Base-by-base conservation (phyloP, 1,140 invertebrate species). In the Papilio aristodemus region DNA sequence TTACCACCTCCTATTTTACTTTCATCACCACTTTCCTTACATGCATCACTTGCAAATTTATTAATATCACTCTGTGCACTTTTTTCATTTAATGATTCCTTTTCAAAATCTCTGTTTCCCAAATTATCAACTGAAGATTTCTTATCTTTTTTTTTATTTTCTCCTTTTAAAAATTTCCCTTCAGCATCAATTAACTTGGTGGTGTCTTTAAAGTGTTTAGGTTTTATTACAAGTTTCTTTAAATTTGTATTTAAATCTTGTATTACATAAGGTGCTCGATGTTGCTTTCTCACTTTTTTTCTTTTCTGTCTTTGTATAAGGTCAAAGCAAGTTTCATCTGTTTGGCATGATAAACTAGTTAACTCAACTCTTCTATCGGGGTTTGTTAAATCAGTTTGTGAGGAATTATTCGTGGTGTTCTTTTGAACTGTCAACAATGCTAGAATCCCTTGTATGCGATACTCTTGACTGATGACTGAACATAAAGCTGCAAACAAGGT, bases 381-480 rank as follows among this genome's bases (percentile, higher is more conserved):
- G 57, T 43, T 10, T 4, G 11, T 71, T 38, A 43, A 36, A 37
- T 41, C 37, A 39, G 39, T 74, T 43, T 77, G 76, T 11, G 10
- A 66, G 13, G 64, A 46, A 11, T 36, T 22, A 4, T 41, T 32
- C 17, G 41, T 32, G 2, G 4, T 64, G 4, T 54, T 66, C 8
- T 76, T 72, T 6, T 68, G 50, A 3, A 66, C 46, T 3, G 75
- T 81, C n/a, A 89, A 41, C 13, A 89, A 58, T 0, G 85, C 71
- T 32, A 87, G 38, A 25, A 89, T 85, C 0, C 75, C 83, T n/a
- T 80, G 68, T 4, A 89, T 68, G 70, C 80, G 84, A 19, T 81
- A 63, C 32, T 87, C 81, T n/a, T 79, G 75, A 60, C 69, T 84
- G 13, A 83, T 80, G 2, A 89, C 71, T 0, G 82, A 85, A 50